Conservation (phyloP, 2,797 vertebrate genomes). For the Enteromius afrohamiltoni region DNA sequence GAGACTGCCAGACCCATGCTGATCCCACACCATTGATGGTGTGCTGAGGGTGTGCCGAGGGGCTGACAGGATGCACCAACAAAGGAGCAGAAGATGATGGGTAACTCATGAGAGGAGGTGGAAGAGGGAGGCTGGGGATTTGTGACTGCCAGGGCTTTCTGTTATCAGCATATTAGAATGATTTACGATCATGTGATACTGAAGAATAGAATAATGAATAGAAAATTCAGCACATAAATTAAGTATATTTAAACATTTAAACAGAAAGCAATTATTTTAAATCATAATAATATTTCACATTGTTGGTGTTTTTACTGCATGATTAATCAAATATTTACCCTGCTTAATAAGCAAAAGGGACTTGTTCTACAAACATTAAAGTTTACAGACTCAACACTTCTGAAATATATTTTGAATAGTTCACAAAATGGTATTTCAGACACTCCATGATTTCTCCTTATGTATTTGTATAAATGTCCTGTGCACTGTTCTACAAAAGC, state of each 20-base stretch:
- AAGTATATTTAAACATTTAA: background rate
- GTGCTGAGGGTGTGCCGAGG: too few species aligned
- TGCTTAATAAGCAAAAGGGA: background rate
- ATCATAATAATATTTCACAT: background rate
- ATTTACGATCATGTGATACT: background rate
- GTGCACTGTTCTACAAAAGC: background rate
- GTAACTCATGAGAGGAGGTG: too few species aligned
- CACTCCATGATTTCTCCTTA: background rate
- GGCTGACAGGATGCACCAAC: too few species aligned
- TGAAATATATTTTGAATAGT: background rate
- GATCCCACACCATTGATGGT: too few species aligned
- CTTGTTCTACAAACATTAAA: too few species aligned
- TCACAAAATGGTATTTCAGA: background rate
- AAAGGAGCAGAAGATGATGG: too few species aligned
- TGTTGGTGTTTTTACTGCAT: background rate
- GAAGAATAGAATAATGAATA: background rate
- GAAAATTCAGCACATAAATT: background rate
- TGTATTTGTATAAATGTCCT: background rate
- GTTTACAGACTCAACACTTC: background rate
- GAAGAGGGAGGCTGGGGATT: too few species aligned
- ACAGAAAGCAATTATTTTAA: background rate
- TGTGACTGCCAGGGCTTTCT: too few species aligned
- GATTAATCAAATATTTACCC: background rate
- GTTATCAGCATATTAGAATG: too few species aligned
- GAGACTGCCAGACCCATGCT: too few species aligned